Evolutionary conservation across 2,888 invertebrate genomes (phyloP), one percentile per base, ranked within the genome.

Genomic region (Dasysyrphus tricinctus): DNA sequence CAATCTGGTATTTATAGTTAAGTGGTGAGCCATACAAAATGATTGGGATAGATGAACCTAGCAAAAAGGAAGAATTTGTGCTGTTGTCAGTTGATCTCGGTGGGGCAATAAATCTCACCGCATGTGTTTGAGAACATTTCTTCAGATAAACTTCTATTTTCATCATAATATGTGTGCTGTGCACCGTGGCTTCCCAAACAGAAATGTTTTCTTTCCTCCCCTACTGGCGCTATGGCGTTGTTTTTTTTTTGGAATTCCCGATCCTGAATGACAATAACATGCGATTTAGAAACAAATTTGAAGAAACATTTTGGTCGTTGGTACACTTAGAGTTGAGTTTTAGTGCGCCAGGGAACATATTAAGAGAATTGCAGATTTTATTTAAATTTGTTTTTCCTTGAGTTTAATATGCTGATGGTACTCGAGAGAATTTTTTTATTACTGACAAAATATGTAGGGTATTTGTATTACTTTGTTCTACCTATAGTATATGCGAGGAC

Each of bases 221-320:
- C 7, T 29, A 14, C 37, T 44, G 44, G 42, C 9, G 8, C 9
- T 44, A 32, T n/a, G 32, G 32, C 7, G 8, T 65, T 44, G 11
- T 39, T 12, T 16, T 51, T 51, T 69, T 42, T 79, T 29, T n/a
- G 14, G 32, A 79, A 63, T 57, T 75, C 70, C 57, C 80, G 70
- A 83, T 84, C 65, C 70, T 37, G 80, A 65, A 83, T 84, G 80
- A 65, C 80, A 84, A 75, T 80, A 84, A 80, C 76, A 80, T 84
- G 65, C 75, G 75, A 83, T 80, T 72, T 54, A 80, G 70, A 75
- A 63, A 75, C 24, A 67, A 80, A 80, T 75, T 65, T 79, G n/a
- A 49, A 29, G 49, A n/a, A 73, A 67, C 67, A 59, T 61, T 74
- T 69, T 14, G 51, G 72, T 63, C 61, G 37, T 69, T 54, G 24